Base-by-base conservation (phyloP, 2,113 vertebrate genomes). In the Oryzias melastigma region DNA sequence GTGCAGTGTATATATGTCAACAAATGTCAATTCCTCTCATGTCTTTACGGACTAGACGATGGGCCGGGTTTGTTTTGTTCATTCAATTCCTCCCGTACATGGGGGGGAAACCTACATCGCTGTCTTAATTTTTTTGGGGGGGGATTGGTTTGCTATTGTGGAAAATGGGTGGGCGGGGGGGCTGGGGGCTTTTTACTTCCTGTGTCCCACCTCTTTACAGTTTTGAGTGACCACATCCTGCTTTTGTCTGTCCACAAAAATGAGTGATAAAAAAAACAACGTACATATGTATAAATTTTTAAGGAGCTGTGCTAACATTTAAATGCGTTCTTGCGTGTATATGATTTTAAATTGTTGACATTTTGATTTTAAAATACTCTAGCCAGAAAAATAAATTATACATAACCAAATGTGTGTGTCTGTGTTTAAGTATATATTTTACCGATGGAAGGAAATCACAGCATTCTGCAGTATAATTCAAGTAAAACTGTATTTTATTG, bases 251-350 rank as follows among this genome's bases (percentile, higher is more conserved):
- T 89, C 81, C 78, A 81, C 67, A 75, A 79, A 72, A 78, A 74
- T 56, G 79, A 87, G 80, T 86, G 73, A 89, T 72, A 89, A 77
- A 75, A 75, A 27, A 69, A 65, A 91, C 91, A 89, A 87, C 90
- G 92, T 96, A 95, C 94, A 95, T 96, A 95, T 95, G 94, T 95
- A 95, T 94, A 95, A 91, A 95, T 92, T 95, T 88, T 92, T 93
- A 95, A 95, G 92, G 92, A 95, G 92, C 92, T 73, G 92, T 94
- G 93, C 94, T 95, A 94, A 96, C 92, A 89, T 91, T 91, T 91
- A 88, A 92, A 91, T 92, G 93, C 93, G 83, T 94, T 91, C 86
- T 85, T 94, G 91, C 93, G 88, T 91, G 94, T 97, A 93, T 93
- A 95, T 95, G 95, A 95, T 96, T 95, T 95, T 94, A 94, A 95